Percentiles rank a stretch among this genome's conserved stretches.
These are phyloP conservation scores for Sarcophaga peregrina DNA, from an alignment of 1,140 invertebrate species.

Conservation along the genomic window DNA sequence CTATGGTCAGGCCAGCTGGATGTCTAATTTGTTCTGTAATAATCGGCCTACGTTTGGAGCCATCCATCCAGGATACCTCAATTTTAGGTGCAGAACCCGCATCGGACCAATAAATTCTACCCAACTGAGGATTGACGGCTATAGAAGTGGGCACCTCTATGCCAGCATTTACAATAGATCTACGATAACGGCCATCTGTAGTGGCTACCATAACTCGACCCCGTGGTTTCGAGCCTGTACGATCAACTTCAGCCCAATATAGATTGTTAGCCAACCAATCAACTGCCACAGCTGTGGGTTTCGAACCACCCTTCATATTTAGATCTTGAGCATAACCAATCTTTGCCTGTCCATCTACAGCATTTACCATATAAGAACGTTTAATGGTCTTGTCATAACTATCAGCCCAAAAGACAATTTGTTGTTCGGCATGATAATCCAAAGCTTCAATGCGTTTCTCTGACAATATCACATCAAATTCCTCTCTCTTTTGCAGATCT, in stretches of 20 bases:
- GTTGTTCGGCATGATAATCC: slow-evolving; percentile 83
- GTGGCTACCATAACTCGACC: slow-evolving; percentile 88
- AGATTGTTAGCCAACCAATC: slow-evolving; percentile 94
- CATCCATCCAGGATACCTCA: slow-evolving; percentile 95
- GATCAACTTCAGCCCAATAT: slow-evolving; percentile 92
- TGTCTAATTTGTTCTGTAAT: slow-evolving; percentile 83
- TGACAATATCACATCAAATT: slow-evolving; percentile 80
- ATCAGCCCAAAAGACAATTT: slow-evolving; percentile 95
- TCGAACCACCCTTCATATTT: slow-evolving; percentile 81
- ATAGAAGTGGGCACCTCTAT: slow-evolving; percentile 87
- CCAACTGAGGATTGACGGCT: slow-evolving; percentile 86
- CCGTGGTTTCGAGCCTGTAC: slow-evolving; percentile 76
- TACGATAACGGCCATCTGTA: slow-evolving; percentile 88
- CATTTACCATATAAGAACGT: slow-evolving; percentile 88
- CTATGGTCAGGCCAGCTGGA: slow-evolving; percentile 89
- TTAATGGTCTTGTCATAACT: slow-evolving; percentile 90
- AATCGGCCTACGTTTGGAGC: slow-evolving; percentile 82
- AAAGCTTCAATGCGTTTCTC: slow-evolving; percentile 89
- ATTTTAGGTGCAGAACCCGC: slow-evolving; percentile 86
- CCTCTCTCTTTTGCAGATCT: slow-evolving; percentile 74
- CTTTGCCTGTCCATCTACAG: slow-evolving; percentile 79
- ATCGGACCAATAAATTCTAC: slow-evolving; percentile 91
- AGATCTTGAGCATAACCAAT: slow-evolving; percentile 90
- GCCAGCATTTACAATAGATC: slow-evolving; percentile 77
- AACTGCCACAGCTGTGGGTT: slow-evolving; percentile 85